Evolutionary conservation across 2,113 vertebrate genomes (phyloP).

Genomic region (Hystrix brachyura): DNA sequence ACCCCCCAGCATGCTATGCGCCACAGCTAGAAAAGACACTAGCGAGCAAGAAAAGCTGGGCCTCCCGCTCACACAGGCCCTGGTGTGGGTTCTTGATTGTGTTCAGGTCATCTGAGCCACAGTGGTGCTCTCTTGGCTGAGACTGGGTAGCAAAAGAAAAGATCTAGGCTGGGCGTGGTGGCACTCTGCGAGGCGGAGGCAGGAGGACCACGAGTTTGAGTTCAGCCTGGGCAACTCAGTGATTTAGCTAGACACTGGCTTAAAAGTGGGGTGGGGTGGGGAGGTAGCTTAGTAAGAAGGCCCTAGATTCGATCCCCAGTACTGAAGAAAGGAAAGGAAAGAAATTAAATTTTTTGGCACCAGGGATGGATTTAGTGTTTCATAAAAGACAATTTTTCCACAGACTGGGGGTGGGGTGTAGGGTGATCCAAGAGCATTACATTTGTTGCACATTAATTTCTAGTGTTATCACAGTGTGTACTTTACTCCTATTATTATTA

Average conservation of each 20-base stretch:
- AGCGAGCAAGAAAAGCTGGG: not conserved
- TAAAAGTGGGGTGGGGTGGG: not conserved
- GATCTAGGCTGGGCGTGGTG: not conserved
- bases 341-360: not conserved
- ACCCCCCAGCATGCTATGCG: not conserved
- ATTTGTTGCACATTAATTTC: not conserved
- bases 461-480: not conserved
- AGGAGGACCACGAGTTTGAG: not conserved
- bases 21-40: not conserved
- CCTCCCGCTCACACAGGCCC: fast-evolving
- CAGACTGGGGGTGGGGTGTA: not conserved
- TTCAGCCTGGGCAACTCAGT: not conserved
- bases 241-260: not conserved
- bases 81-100: not conserved
- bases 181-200: not conserved
- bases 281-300: not conserved
- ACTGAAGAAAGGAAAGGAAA: not conserved
- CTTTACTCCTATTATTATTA: not conserved
- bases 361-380: not conserved
- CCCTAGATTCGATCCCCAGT: not conserved
- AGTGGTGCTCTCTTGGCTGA: not conserved
- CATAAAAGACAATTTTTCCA: not conserved
- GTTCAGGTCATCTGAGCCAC: too few relatives aligned
- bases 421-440: not conserved
- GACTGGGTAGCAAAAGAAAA: not conserved